phyloP scores from a whole-genome alignment of 2,113 vertebrate genomes.

The Xyrauchen texanus region DNA sequence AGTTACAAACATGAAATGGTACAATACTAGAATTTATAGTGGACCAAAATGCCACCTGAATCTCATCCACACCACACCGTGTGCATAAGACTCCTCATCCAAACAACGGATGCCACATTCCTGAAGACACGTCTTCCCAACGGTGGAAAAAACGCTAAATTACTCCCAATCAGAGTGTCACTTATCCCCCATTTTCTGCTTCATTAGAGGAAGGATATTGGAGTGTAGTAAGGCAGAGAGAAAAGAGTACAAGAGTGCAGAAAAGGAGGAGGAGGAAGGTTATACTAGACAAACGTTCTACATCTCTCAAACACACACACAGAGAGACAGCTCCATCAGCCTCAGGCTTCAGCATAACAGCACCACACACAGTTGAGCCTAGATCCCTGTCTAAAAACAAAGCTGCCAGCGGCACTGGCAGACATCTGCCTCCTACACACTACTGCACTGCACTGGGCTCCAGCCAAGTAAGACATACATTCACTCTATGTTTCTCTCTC shows the following conservation, averaged over 20 bases:
- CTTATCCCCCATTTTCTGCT: constrained; percentile 60
- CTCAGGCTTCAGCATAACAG: constrained; percentile 53
- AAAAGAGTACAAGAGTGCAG: constrained; percentile 41
- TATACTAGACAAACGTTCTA: constrained; percentile 52
- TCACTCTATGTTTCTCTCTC: constrained; percentile 26
- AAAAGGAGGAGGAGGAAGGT: constrained; percentile 49
- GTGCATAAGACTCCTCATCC: constrained; percentile 19
- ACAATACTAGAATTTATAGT: neutral
- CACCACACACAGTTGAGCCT: constrained; percentile 51
- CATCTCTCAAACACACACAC: constrained; percentile 44
- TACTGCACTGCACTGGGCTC: constrained; percentile 48
- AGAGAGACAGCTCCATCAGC: constrained; percentile 44
- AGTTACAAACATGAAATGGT: neutral
- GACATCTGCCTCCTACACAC: constrained; percentile 54
- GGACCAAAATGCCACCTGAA: constrained; percentile 13
- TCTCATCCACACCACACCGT: neutral
- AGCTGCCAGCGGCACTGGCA: constrained; percentile 53
- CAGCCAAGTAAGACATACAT: constrained; percentile 43
- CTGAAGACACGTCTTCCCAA: constrained; percentile 47
- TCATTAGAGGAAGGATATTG: constrained; percentile 62
- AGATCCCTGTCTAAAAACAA: constrained; percentile 52
- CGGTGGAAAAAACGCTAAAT: constrained; percentile 53
- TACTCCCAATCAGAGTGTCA: constrained; percentile 57
- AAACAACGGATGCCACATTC: constrained; percentile 32
- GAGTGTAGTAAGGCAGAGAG: constrained; percentile 58